Evolutionary conservation across 53 echinoderm and acorn worm species (phyloP), one percentile per base, ranked within the genome.

Genomic region (Actinopyga echinites): DNA sequence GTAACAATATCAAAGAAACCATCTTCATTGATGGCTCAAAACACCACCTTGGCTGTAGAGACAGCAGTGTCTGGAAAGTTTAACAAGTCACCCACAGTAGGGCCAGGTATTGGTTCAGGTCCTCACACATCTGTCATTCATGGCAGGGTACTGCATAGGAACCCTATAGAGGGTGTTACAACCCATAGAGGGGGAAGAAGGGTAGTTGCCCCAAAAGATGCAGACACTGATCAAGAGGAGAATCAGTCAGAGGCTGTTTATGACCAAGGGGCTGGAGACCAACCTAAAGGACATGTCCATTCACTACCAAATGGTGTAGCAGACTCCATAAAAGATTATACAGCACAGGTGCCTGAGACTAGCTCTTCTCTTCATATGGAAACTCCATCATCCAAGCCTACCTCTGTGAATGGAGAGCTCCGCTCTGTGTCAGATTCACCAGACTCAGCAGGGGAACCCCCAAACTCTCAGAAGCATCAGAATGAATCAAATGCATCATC

Each of bases 1-100:
- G 77, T 68, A 8, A 89, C 93, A 5, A 81, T 83, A 59, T 63
- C 65, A 20, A 81, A 91, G 79, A 84, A 91, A 52, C 93, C 97
- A 56, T 80, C 86, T 8, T 92, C 97, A 8, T 89, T 96, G 0
- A 82, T 96, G 34, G 97, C 86, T 21, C 97, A 96, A 82, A 96
- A 96, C 34, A 96, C 97, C 21, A 86, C 86, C 54, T 82, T 96
- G 38, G 97, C 97, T 21, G 57, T 96, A 17, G 91, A 80, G 64
- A 92, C 85, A 71, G 97, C 97, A n/a, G 87, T 96, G 13, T 94
- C 92, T 23, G 73, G 83, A 11, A 95, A 87, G 56, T 93, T 93
- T 42, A 60, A 73, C 52, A 75, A 75, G 35, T 59, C 62, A 77
- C 82, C 85, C 40, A 34, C 91, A 6, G 79, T 69, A 22, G 63